Conservation (phyloP, 2,888 invertebrate species). For the Dicyrtomina minuta region DNA sequence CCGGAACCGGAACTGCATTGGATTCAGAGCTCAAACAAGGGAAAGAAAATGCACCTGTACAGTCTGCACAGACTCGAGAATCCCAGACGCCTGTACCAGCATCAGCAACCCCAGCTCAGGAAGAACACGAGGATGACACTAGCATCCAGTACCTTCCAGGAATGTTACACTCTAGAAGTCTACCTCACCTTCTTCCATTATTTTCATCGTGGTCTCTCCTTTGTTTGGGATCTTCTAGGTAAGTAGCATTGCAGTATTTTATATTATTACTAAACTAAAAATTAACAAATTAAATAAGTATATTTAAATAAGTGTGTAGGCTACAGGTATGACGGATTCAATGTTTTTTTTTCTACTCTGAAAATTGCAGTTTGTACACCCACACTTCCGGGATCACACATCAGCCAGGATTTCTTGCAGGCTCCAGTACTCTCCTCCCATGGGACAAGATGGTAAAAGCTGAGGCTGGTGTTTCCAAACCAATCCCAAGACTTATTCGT, state of each 20-base stretch:
- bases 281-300: constrained; percentile 12
- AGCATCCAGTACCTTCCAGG: constrained; percentile 71
- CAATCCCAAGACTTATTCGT: constrained; percentile 41
- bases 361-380: constrained; percentile 42
- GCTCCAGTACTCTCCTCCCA: constrained; percentile 86
- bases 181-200: constrained; percentile 72
- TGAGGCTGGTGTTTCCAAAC: constrained; percentile 45
- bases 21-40: too few species aligned
- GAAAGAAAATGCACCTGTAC: too few species aligned
- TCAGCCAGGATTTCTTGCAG: constrained; percentile 85
- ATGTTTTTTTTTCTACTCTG: not conserved
- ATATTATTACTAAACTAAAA: too few species aligned
- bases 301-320: not conserved
- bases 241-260: constrained; percentile 30
- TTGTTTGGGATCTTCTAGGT: constrained; percentile 77
- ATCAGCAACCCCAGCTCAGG: too few species aligned
- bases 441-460: constrained; percentile 80
- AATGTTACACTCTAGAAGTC: constrained; percentile 81
- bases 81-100: too few species aligned
- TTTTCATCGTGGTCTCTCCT: constrained; percentile 89
- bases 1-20: too few species aligned
- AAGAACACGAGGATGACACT: not conserved
- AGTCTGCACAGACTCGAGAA: too few species aligned
- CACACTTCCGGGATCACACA: constrained; percentile 76
- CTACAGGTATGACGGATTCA: not conserved